phyloP scores from a whole-genome alignment of 2,888 invertebrate species.

The Endotricha flammealis region DNA sequence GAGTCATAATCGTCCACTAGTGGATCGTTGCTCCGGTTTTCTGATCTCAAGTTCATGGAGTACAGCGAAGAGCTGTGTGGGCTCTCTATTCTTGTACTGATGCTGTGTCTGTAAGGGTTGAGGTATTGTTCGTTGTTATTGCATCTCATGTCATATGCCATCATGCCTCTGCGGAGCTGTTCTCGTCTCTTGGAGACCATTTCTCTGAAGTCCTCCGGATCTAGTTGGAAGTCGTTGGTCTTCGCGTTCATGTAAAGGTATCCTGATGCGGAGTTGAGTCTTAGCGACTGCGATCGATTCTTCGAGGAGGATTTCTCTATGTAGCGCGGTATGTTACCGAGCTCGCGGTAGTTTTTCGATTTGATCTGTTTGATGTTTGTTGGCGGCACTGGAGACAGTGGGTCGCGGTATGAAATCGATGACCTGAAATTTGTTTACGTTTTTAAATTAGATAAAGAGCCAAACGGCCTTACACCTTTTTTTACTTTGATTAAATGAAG shows the following conservation, averaged over 20 bases:
- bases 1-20: conserved; percentile 70
- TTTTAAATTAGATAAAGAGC: too few relatives aligned
- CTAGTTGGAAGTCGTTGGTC: conserved; percentile 66
- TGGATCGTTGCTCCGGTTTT: conserved; percentile 65
- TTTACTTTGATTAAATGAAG: too few relatives aligned
- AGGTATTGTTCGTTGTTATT: conserved; percentile 54
- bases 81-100: conserved; percentile 44
- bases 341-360: conserved; percentile 50
- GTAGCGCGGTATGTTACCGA: conserved; percentile 58
- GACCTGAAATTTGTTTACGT: conserved; percentile 53
- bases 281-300: conserved; percentile 56
- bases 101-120: conserved; percentile 46
- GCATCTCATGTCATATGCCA: conserved; percentile 51
- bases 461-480: too few relatives aligned
- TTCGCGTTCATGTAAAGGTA: conserved; percentile 73
- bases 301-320: conserved; percentile 63
- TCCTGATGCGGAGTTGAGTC: conserved; percentile 70
- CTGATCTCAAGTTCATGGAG: conserved; percentile 57
- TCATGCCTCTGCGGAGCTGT: conserved; percentile 62
- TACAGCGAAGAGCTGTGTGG: conserved; percentile 61
- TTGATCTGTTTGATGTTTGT: conserved; percentile 60
- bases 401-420: conserved; percentile 60
- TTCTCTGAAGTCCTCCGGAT: conserved; percentile 68
- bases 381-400: conserved; percentile 63
- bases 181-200: conserved; percentile 65